Percentiles rank a stretch among this genome's conserved stretches.
Conservation (phyloP, 2,113 vertebrate genomes). For the Chaetodon trifascialis region DNA sequence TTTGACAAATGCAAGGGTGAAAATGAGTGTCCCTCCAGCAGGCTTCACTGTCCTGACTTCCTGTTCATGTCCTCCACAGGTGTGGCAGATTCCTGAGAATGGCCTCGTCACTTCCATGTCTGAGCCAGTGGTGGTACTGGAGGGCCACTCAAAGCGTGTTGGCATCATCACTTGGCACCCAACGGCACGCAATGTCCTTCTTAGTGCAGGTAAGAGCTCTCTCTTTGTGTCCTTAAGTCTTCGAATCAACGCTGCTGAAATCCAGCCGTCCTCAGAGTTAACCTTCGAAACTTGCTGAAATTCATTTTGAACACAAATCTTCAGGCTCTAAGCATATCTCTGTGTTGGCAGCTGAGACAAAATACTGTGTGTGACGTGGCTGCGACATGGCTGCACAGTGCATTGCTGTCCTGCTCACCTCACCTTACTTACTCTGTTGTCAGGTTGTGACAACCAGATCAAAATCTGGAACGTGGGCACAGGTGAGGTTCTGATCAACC, state of each 20-base stretch:
- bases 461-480: slow-evolving; percentile 98
- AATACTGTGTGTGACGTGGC: too few relatives aligned
- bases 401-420: slow-evolving; percentile 1
- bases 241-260: neutral
- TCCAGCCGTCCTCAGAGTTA: neutral
- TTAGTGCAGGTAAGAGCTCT: slow-evolving; percentile 90
- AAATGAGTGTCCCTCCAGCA: neutral
- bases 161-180: slow-evolving; percentile 98
- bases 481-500: slow-evolving; percentile 90
- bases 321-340: too few relatives aligned
- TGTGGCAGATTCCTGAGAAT: slow-evolving; percentile 98
- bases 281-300: neutral
- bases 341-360: neutral
- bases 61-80: slow-evolving; percentile 78
- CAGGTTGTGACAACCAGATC: slow-evolving; percentile 93
- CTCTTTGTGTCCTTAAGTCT: neutral
- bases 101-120: slow-evolving; percentile 92
- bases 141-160: slow-evolving; percentile 96
- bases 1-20: too few relatives aligned
- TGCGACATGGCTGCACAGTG: too few relatives aligned
- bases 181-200: slow-evolving; percentile 93
- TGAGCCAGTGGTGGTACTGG: slow-evolving; percentile 92
- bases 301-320: neutral
- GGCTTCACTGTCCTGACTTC: neutral
- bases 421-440: neutral